Conservation (phyloP, 2,888 invertebrate species). For the Stenurella melanura region DNA sequence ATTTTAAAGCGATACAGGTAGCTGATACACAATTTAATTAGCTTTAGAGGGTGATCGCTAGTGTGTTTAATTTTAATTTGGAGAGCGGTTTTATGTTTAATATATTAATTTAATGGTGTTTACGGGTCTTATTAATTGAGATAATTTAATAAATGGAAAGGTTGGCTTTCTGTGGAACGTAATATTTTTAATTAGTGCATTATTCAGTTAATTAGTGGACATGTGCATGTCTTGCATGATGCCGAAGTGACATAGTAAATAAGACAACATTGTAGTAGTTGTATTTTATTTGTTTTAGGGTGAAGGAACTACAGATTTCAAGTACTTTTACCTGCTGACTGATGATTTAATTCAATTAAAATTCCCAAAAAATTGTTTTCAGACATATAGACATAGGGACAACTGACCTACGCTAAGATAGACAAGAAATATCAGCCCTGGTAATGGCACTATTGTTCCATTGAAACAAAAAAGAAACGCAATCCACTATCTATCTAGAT, state of each 20-base stretch:
- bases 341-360: too few species aligned
- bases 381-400: too few species aligned
- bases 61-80: constrained; percentile 48
- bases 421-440: too few species aligned
- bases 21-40: constrained; percentile 57
- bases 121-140: constrained; percentile 21
- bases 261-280: constrained; percentile 27
- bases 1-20: constrained; percentile 64
- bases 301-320: constrained; percentile 5
- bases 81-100: constrained; percentile 35
- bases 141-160: constrained; percentile 34
- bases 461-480: too few species aligned
- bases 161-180: constrained; percentile 13
- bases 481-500: too few species aligned
- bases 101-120: constrained; percentile 38
- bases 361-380: too few species aligned
- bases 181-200: constrained; percentile 27
- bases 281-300: constrained; percentile 9
- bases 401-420: too few species aligned
- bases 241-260: constrained; percentile 7
- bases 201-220: constrained; percentile 19
- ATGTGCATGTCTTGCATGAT: constrained; percentile 15
- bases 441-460: too few species aligned
- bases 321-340: not conserved
- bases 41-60: constrained; percentile 44